Base-by-base conservation (phyloP, 2,888 invertebrate species). In the Conomelus anceps region DNA sequence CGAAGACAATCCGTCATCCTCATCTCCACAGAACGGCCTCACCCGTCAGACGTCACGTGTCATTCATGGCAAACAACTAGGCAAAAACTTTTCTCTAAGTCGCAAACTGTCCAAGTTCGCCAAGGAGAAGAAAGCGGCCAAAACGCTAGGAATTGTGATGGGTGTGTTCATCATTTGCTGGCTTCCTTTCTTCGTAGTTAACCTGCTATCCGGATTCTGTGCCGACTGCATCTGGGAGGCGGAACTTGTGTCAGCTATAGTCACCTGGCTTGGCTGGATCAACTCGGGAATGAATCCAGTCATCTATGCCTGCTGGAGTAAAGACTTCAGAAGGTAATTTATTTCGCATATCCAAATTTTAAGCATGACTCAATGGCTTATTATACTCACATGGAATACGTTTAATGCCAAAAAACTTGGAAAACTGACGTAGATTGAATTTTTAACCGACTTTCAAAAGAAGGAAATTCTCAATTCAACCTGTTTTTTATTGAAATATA, bases 241-340 rank as follows among this genome's bases (percentile, higher is more conserved):
- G 93, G 97, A 98, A 93, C 95, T 98, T 90, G 97, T 98, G 26
- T 96, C 97, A 91, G 97, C 97, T 85, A 96, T 98, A 90, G 98
- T 98, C 90, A 98, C 98, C 91, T 98, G 98, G 98, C 95, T 98
- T 85, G 98, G 98, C 89, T 98, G 98, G 98, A 97, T 98, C 93
- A 98, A 98, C 94, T 98, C 98, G 87, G 97, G 98, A 90, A 98
- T 98, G 98, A 98, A 98, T 94, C 99, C 99, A 0, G 98, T 99
- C 91, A 99, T 99, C 93, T 99, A 99, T 93, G 99, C 99, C n/a
- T 98, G 98, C 93, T 99, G 99, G 97, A 98, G 98, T 94, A 95
- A 98, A 92, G 99, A 99, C 94, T 99, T 99, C 93, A 95, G 98
- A 94, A 96, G 98, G 92, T 92, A 90, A 91, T n/a, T n/a, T n/a